Evolutionary conservation across 2,797 vertebrate species (phyloP).

Genomic region (Nannoperca obscura): DNA sequence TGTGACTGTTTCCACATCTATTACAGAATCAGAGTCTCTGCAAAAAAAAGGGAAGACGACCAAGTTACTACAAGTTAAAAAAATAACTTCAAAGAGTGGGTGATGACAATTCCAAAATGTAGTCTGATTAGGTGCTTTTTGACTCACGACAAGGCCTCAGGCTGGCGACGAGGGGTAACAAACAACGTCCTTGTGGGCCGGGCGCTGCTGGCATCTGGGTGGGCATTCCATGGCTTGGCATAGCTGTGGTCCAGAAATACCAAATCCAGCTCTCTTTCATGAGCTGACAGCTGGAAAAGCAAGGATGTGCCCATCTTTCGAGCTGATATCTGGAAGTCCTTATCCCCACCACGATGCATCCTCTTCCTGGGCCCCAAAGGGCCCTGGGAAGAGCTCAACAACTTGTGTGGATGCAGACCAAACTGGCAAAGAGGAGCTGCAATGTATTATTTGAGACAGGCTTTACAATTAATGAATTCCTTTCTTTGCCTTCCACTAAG

Average conservation of each 20-base stretch:
- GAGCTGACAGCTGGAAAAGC: constrained; percentile 94
- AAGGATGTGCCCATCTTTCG: constrained; percentile 95
- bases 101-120: neutral
- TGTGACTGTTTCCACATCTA: constrained; percentile 93
- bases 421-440: constrained; percentile 26
- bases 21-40: constrained; percentile 91
- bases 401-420: constrained; percentile 40
- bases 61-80: neutral
- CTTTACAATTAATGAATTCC: neutral
- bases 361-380: constrained; percentile 75
- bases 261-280: constrained; percentile 94
- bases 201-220: constrained; percentile 95
- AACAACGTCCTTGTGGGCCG: constrained; percentile 95
- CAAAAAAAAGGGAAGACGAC: constrained; percentile 21
- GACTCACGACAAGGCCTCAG: constrained; percentile 89
- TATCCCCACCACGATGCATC: constrained; percentile 90
- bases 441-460: neutral
- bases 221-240: constrained; percentile 97
- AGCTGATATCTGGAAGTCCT: constrained; percentile 92
- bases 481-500: neutral
- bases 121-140: neutral
- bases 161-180: constrained; percentile 91
- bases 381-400: constrained; percentile 52
- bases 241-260: constrained; percentile 97
- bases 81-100: neutral